A percentile compares a stretch with the other conserved stretches of the same genome.
These are phyloP conservation scores for Lycophotia porphyrea DNA, from an alignment of 2,888 invertebrate species.

Conservation along the genomic window DNA sequence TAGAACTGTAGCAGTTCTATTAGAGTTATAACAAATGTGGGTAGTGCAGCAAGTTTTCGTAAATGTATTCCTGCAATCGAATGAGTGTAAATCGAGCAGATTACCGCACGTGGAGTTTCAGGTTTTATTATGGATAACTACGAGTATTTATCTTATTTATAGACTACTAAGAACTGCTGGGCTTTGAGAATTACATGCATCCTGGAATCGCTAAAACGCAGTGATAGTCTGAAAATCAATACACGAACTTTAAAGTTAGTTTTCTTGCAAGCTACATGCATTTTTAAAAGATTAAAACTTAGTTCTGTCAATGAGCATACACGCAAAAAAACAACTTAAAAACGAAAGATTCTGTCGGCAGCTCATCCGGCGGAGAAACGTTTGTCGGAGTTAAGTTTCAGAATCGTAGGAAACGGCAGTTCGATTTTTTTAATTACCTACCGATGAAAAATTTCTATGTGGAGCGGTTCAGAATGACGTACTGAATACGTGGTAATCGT, in stretches of 20 bases:
- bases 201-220: background rate
- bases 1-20: constrained; percentile 8
- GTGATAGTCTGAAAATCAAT: background rate
- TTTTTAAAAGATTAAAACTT: too few relatives aligned
- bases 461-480: too few relatives aligned
- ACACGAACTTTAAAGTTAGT: background rate
- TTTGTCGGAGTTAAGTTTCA: too few relatives aligned
- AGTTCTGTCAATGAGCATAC: too few relatives aligned
- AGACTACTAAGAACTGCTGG: background rate
- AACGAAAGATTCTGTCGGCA: too few relatives aligned
- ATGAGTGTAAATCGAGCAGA: constrained; percentile 37
- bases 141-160: constrained; percentile 18
- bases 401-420: too few relatives aligned
- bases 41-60: constrained; percentile 12
- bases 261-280: background rate
- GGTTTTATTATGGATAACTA: background rate
- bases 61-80: constrained; percentile 17
- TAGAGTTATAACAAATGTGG: background rate
- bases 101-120: constrained; percentile 7
- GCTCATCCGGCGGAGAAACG: too few relatives aligned
- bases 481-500: too few relatives aligned
- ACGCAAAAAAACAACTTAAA: too few relatives aligned
- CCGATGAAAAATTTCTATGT: too few relatives aligned
- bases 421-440: too few relatives aligned
- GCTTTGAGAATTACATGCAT: background rate